phyloP scores from a whole-genome alignment of 2,113 vertebrate genomes.

The Pelobates fuscus region DNA sequence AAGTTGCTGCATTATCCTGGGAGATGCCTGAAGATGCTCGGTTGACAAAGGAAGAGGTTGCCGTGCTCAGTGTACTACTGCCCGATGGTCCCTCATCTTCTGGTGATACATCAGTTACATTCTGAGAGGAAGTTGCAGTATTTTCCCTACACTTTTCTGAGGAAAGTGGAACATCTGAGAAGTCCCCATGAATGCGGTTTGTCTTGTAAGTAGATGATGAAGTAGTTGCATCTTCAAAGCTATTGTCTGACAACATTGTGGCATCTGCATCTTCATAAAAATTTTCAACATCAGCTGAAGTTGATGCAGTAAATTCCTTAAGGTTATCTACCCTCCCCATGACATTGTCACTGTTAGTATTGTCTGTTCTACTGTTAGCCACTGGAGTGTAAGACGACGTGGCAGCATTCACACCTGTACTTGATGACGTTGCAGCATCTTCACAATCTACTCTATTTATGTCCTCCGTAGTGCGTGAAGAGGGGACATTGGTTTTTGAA shows the following conservation, averaged over 20 bases:
- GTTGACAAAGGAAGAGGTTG: slow-evolving; percentile 20
- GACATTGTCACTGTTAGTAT: background rate
- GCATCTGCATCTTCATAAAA: slow-evolving; percentile 25
- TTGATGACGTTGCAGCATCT: slow-evolving; percentile 33
- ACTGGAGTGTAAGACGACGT: slow-evolving; percentile 17
- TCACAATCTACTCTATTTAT: slow-evolving; percentile 26
- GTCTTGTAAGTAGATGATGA: slow-evolving; percentile 10
- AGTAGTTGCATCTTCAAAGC: slow-evolving; percentile 40
- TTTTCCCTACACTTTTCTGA: background rate
- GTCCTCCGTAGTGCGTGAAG: background rate
- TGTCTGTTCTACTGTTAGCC: background rate
- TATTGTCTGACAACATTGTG: slow-evolving; percentile 41
- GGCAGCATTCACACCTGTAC: slow-evolving; percentile 16
- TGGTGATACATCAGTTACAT: background rate
- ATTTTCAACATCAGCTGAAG: slow-evolving; percentile 32
- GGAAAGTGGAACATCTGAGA: background rate
- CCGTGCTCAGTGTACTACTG: background rate
- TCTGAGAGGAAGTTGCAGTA: slow-evolving; percentile 28
- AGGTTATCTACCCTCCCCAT: background rate
- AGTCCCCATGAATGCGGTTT: background rate
- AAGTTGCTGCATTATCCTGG: slow-evolving; percentile 15
- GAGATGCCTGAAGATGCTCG: background rate
- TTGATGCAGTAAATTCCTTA: slow-evolving; percentile 23
- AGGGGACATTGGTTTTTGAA: background rate
- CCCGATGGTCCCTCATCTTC: background rate